Base-by-base conservation (phyloP, 2,888 invertebrate genomes). In the Hofmannophila pseudospretella region DNA sequence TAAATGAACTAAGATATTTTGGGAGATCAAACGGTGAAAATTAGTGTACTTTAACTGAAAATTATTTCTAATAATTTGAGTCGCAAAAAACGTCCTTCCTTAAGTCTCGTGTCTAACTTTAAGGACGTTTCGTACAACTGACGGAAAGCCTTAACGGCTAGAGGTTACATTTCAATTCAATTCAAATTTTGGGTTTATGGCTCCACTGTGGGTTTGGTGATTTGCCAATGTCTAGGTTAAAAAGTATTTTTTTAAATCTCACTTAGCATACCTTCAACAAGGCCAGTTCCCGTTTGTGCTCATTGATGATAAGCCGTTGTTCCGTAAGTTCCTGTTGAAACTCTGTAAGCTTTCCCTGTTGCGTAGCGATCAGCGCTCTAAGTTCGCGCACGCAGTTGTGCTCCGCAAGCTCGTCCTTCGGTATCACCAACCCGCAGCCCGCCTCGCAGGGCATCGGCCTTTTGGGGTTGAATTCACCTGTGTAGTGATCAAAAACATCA, bases 311-410 rank as follows among this genome's bases (percentile, higher is more conserved):
- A 49, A 96, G 90, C 65, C 95, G 91, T 60, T 96, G 94, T 64
- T 96, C 96, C 0, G 92, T 91, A 13, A 96, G 78, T 64, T 97
- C 96, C 45, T 94, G 93, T 66, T 96, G 95, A 67, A 96, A 92
- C 55, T 96, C 95, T 1, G 91, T 90, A 40, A 97, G 88, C 72
- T 96, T 96, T 55, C 94, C 93, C 54, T 96, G 94, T 66, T 97
- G 96, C 8, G 93, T 92, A 41, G 94, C 92, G 45, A 97, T 94
- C 30, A 97, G 82, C 4, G 92, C 90, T 23, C 97, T 89, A 16
- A 98, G 79, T 72, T 97, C 97, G 41, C 94, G 89, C 10, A 97
- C 94, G 74, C 98, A 98, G 71, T 98, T 97, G 76, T 98, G 98
- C 56, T 96, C 96, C 67, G 95, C 93, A 0, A 97, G 76, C 78